Evolutionary conservation across 1,140 invertebrate genomes (phyloP).

Genomic region (Bombus waltoni): DNA sequence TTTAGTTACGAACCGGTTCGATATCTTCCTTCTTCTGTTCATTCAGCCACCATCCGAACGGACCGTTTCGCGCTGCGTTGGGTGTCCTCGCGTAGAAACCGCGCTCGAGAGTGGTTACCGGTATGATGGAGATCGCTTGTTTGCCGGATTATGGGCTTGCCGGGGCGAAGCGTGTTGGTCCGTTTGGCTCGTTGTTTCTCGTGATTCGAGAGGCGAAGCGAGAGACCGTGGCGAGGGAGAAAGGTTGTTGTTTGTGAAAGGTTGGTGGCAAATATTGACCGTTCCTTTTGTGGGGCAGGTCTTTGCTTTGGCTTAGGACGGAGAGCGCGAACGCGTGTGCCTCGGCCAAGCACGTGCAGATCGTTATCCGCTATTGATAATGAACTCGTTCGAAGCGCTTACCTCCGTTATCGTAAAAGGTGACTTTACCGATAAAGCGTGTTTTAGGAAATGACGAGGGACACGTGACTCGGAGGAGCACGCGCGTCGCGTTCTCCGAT

Average conservation of each 20-base stretch:
- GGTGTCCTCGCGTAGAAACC: constrained; percentile 4
- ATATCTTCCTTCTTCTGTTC: constrained; percentile 62
- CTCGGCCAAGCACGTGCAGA: background rate
- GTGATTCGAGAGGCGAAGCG: background rate
- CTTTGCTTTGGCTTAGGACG: background rate
- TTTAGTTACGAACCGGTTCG: constrained; percentile 69
- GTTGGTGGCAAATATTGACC: background rate
- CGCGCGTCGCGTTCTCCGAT: background rate
- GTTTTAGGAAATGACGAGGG: too few species aligned
- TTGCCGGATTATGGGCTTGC: background rate
- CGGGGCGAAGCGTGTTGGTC: background rate
- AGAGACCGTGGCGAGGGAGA: background rate
- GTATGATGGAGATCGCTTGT: background rate
- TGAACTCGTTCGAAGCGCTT: background rate
- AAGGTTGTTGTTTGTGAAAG: background rate
- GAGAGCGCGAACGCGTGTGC: background rate
- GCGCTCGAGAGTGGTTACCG: background rate
- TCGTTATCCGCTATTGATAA: background rate
- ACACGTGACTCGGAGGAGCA: background rate
- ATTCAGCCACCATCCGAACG: constrained; percentile 37
- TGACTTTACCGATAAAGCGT: too few species aligned
- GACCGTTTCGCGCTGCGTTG: too few species aligned
- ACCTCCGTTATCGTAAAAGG: too few species aligned
- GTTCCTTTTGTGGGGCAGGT: background rate
- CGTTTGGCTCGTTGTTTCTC: background rate